phyloP scores from a whole-genome alignment of 2,888 invertebrate genomes.

The Pedicia rivosa region DNA sequence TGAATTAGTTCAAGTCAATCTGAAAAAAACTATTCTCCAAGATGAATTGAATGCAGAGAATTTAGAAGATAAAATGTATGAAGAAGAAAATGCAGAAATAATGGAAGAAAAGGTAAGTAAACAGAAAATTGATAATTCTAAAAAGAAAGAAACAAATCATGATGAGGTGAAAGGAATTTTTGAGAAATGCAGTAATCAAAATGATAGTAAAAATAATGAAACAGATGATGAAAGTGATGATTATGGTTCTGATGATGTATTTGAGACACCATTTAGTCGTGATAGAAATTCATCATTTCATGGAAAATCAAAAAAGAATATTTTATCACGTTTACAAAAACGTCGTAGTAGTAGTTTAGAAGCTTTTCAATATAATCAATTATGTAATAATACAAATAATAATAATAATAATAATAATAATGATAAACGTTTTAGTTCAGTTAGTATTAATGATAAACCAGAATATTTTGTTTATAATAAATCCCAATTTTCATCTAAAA shows the following conservation, averaged over 20 bases:
- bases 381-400: not conserved
- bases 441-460: constrained; percentile 37
- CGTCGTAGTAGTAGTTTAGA: constrained; percentile 11
- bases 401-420: not conserved
- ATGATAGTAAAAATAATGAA: not conserved
- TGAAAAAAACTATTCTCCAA: no score
- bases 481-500: constrained; percentile 1
- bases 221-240: constrained; percentile 3
- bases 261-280: constrained; percentile 5
- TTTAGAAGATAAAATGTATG: no score
- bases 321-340: not conserved
- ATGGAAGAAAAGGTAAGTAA: not conserved
- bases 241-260: constrained; percentile 10
- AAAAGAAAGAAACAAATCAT: not conserved
- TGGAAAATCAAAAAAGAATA: constrained; percentile 1
- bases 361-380: no score
- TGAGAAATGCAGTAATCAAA: not conserved
- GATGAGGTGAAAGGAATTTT: not conserved
- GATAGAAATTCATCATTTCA: not conserved
- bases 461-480: constrained; percentile 35
- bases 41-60: no score
- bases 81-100: not conserved
- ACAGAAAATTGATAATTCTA: not conserved
- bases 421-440: constrained; percentile 27
- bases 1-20: no score